phyloP scores from a whole-genome alignment of 2,797 vertebrate species.

The Crenuchus spilurus region DNA sequence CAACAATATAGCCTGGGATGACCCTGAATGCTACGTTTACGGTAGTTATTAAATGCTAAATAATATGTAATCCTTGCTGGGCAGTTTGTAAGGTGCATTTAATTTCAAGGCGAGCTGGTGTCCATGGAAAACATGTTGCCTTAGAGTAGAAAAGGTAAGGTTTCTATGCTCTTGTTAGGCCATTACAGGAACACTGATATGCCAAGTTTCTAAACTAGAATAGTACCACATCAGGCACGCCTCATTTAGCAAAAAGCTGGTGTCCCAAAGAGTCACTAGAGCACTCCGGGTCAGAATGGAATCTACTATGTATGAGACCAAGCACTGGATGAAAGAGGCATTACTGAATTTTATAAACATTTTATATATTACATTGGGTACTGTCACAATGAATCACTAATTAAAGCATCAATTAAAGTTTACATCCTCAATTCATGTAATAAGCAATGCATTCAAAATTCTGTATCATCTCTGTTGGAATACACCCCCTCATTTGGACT shows the following conservation, averaged over 20 bases:
- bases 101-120: not conserved
- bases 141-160: too few species aligned
- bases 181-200: not conserved
- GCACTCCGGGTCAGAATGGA: not conserved
- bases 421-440: too few species aligned
- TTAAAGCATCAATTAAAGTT: too few species aligned
- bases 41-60: not conserved
- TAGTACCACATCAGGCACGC: not conserved
- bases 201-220: not conserved
- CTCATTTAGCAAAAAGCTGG: constrained; percentile 26
- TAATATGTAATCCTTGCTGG: not conserved
- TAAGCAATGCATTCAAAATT: too few species aligned
- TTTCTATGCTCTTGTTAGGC: not conserved
- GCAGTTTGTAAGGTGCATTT: not conserved
- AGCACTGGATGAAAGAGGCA: not conserved
- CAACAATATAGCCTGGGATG: not conserved
- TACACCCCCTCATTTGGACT: too few species aligned
- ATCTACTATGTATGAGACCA: not conserved
- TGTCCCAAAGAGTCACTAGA: not conserved
- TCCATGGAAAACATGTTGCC: not conserved
- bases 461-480: too few species aligned
- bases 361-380: not conserved
- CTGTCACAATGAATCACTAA: too few species aligned
- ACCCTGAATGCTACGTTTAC: constrained; percentile 15
- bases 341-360: not conserved